A percentile compares a stretch with the other conserved stretches of the same genome.
These are phyloP conservation scores for Drosophila quinaria DNA, from an alignment of 2,888 invertebrate species.

Conservation along the genomic window DNA sequence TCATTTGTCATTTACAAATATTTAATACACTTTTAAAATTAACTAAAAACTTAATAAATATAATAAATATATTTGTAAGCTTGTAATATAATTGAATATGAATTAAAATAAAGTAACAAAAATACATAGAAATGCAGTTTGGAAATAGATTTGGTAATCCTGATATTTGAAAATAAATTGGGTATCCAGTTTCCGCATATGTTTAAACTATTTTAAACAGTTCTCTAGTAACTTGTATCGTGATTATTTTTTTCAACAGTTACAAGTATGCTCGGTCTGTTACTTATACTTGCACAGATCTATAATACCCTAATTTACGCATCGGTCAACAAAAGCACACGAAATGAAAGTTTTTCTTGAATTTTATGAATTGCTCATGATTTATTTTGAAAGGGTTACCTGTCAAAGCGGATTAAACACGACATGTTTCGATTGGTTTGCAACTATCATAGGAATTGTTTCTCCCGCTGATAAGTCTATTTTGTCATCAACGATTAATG, in stretches of 20 bases:
- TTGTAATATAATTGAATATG: constrained; percentile 7
- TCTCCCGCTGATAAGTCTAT: constrained; percentile 28
- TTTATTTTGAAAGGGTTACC: constrained; percentile 13
- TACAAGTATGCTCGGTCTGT: not conserved
- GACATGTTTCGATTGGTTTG: constrained; percentile 38
- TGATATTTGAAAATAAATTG: not conserved
- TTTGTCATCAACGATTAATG: constrained; percentile 63
- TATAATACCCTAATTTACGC: not conserved
- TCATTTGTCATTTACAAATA: constrained; percentile 14
- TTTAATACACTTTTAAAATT: constrained; percentile 14
- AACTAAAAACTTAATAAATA: constrained; percentile 12
- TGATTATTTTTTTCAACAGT: too few species aligned
- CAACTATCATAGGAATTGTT: constrained; percentile 33
- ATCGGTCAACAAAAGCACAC: not conserved
- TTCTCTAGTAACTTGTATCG: not conserved
- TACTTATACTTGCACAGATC: not conserved
- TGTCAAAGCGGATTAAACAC: constrained; percentile 52
- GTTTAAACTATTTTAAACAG: too few species aligned
- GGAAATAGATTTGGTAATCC: not conserved
- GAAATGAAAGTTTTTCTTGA: constrained; percentile 5
- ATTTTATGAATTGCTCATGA: constrained; percentile 7
- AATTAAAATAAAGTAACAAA: constrained; percentile 17
- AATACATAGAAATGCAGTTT: not conserved
- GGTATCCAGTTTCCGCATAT: not conserved
- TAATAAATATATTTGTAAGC: constrained; percentile 14